phyloP scores from a whole-genome alignment of 1,140 invertebrate species.

The Neuroterus valhalla region DNA sequence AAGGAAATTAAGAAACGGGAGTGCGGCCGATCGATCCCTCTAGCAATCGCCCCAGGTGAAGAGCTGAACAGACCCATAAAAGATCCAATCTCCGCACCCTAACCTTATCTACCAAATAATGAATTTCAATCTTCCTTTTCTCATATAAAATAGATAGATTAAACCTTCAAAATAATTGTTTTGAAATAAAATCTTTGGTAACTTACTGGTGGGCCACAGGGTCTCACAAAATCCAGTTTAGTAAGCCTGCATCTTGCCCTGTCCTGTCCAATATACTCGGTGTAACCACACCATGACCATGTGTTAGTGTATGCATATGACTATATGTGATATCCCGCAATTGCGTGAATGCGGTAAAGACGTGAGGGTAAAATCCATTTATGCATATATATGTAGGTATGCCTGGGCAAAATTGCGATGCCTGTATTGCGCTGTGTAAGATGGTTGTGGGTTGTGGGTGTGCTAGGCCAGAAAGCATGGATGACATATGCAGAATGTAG shows the following conservation, averaged over 20 bases:
- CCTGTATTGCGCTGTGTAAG: conserved; percentile 44
- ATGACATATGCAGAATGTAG: conserved; percentile 65
- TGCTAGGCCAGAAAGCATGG: conserved; percentile 48
- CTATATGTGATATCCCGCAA: conserved; percentile 38
- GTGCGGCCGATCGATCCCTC: too few species aligned
- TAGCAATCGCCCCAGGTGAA: too few species aligned
- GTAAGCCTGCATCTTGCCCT: conserved; percentile 44
- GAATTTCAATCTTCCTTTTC: too few species aligned
- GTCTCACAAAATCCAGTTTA: conserved; percentile 36
- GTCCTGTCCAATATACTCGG: conserved; percentile 49
- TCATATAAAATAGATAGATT: too few species aligned
- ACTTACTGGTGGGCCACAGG: background rate
- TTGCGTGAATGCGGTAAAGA: conserved; percentile 34
- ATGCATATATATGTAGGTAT: background rate
- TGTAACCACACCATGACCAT: conserved; percentile 47
- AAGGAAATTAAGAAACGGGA: too few species aligned
- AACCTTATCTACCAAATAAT: too few species aligned
- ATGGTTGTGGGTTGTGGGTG: conserved; percentile 33
- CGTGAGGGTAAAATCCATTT: conserved; percentile 21
- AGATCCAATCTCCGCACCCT: too few species aligned
- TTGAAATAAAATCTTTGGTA: too few species aligned
- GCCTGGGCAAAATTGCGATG: conserved; percentile 42
- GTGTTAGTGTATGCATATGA: conserved; percentile 40
- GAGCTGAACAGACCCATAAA: too few species aligned
- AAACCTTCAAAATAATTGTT: too few species aligned